Evolutionary conservation across 2,888 invertebrate genomes (phyloP), one percentile per base, ranked within the genome.

Genomic region (Drosophila bunnanda): DNA sequence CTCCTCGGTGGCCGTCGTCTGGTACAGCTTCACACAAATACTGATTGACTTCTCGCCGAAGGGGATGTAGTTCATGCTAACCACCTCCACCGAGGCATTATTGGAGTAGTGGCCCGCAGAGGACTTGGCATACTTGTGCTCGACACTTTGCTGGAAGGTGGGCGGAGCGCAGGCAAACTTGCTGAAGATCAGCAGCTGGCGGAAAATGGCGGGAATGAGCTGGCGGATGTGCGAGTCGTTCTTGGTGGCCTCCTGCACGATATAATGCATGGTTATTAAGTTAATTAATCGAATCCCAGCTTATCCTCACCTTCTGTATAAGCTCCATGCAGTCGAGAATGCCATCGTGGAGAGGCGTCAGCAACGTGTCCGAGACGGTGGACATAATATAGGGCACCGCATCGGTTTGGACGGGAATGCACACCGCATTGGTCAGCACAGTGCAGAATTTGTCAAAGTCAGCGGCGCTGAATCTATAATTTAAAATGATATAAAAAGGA

Each of bases 261-360:
- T 15, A 34, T 20, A 1, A 34, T 6, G 2, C 36, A 39, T 5
- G 2, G 34, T 28, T 12, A 56, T 20, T 12, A 3, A 13, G 1
- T n/a, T 25, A 4, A 25, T 5, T 15, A 0, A 36, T 12, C 3
- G 0, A 0, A 22, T 43, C 6, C 17, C 41, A 20, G 20, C 10
- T 22, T 22, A 22, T 22, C 15, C 44, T 32, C 15, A 96, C 96
- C 94, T 97, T 97, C 89, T 97, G 97, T 58, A 99, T 94, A 30
- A 96, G 94, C 78, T 98, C 97, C 92, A 98, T 95, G 70, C 97
- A 96, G 89, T 97, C 97, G 28, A 98, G 93, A 44, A 97, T 95
- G 54, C 96, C 96, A 85, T 97, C 97, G 91, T 98, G 97, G 66
- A 97, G 93, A 10, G 96, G 96, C 1, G 96, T 97, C 68, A 97